Evolutionary conservation across 2,797 vertebrate species (phyloP).

Genomic region (Melanotaenia pygmaea): DNA sequence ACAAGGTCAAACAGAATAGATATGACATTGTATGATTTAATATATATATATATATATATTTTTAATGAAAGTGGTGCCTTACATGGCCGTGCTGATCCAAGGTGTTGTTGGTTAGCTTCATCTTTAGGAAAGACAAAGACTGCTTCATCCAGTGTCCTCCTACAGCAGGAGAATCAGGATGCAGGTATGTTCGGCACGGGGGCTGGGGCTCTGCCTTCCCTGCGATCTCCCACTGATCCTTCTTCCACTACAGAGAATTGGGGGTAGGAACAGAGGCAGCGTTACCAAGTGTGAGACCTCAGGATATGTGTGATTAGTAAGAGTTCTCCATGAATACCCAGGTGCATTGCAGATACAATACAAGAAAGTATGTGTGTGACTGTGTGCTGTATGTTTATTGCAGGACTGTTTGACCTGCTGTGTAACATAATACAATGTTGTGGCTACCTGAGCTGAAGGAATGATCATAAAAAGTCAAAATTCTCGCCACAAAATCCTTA

Average conservation of each 20-base stretch:
- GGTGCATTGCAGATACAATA: not conserved
- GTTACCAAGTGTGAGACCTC: conserved; percentile 34
- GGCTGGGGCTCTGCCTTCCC: conserved; percentile 91
- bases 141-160: conserved; percentile 95
- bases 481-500: no score
- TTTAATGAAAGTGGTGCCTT: conserved; percentile 10
- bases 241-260: conserved; percentile 86
- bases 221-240: conserved; percentile 89
- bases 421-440: not conserved
- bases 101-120: conserved; percentile 94
- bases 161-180: conserved; percentile 89
- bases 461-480: not conserved
- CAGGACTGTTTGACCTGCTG: not conserved
- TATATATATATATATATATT: not conserved
- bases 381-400: not conserved
- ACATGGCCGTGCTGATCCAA: conserved; percentile 91
- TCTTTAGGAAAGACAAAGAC: conserved; percentile 87
- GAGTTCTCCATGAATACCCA: conserved; percentile 1
- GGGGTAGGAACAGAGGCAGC: conserved; percentile 1
- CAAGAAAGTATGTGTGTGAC: not conserved
- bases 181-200: conserved; percentile 86
- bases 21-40: not conserved
- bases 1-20: not conserved
- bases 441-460: not conserved
- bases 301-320: conserved; percentile 37